These are phyloP conservation scores for Halesus radiatus DNA, from an alignment of 1,140 invertebrate species.

Conservation along the genomic window DNA sequence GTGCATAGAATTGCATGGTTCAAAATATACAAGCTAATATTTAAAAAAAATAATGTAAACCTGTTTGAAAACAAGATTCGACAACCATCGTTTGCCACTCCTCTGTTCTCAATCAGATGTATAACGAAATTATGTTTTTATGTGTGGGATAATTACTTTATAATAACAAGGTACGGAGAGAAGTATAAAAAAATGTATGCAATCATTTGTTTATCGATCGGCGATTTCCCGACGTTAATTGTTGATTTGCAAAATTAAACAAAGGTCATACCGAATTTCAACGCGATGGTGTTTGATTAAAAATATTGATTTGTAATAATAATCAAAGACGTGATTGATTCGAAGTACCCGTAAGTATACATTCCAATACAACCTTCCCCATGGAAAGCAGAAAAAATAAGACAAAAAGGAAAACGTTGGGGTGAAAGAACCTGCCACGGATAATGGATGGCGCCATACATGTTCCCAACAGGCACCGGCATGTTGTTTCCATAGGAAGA, in stretches of 20 bases:
- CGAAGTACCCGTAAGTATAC: neutral
- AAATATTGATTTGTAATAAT: constrained; percentile 43
- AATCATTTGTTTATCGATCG: constrained; percentile 37
- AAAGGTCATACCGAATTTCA: constrained; percentile 38
- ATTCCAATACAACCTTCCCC: neutral
- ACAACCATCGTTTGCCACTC: neutral
- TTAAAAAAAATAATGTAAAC: no score
- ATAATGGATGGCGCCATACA: no score
- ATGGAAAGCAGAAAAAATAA: neutral
- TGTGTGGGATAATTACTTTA: constrained; percentile 38
- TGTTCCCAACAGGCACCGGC: no score
- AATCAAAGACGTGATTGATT: constrained; percentile 43
- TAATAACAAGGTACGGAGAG: constrained; percentile 27
- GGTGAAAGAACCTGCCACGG: no score
- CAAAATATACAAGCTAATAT: no score
- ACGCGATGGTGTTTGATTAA: constrained; percentile 43
- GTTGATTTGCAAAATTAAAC: constrained; percentile 34
- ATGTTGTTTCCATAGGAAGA: no score
- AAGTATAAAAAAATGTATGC: constrained; percentile 23
- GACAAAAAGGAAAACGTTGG: no score
- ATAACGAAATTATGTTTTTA: constrained; percentile 32
- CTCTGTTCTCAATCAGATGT: constrained; percentile 27
- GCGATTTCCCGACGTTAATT: constrained; percentile 30
- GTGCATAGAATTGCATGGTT: no score
- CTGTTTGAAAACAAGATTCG: neutral